Base-by-base conservation (phyloP, 1,140 invertebrate species). In the Tenebrio molitor region DNA sequence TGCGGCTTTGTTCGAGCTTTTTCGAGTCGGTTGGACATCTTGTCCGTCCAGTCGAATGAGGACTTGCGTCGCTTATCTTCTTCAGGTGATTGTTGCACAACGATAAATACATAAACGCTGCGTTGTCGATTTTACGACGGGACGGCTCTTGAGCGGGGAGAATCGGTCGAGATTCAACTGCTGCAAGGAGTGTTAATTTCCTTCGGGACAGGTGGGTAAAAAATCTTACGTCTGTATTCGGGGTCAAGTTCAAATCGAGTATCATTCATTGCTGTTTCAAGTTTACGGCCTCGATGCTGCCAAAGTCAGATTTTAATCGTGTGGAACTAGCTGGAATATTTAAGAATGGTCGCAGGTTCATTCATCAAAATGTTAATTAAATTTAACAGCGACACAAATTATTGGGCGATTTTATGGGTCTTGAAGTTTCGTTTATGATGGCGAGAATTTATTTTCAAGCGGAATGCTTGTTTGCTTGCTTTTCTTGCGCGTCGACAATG, bases 241-340 rank as follows among this genome's bases (percentile, higher is more conserved):
- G 23, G 50, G 50, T 58, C 50, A 58, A 58, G 50, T 58, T 58
- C 50, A 58, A 58, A 58, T 58, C 14, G 50, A 23, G 15, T 58
- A 58, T 58, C 50, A 58, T 58, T 58, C 50, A 58, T 29, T 25
- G 21, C 21, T 29, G 23, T 2, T 21, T 21, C 50, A 58, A 29
- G 50, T 58, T 58, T 58, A 58, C 12, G 50, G 50, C 50, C 50
- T 58, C 50, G 21, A 12, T 29, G 50, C 23, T 53, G 12, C 2
- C 5, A 29, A 12, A n/a, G 36, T 2, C 23, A 14, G 50, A 58
- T 25, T 58, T 29, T 29, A 58, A 58, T 58, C 50, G 21, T n/a
- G n/a, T n/a, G n/a, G n/a, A n/a, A n/a, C n/a, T n/a, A n/a, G n/a
- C n/a, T n/a, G n/a, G n/a, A n/a, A n/a, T n/a, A n/a, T n/a, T n/a